Evolutionary conservation across 2,113 vertebrate genomes (phyloP), one percentile per base, ranked within the genome.

Genomic region (Zingel zingel): DNA sequence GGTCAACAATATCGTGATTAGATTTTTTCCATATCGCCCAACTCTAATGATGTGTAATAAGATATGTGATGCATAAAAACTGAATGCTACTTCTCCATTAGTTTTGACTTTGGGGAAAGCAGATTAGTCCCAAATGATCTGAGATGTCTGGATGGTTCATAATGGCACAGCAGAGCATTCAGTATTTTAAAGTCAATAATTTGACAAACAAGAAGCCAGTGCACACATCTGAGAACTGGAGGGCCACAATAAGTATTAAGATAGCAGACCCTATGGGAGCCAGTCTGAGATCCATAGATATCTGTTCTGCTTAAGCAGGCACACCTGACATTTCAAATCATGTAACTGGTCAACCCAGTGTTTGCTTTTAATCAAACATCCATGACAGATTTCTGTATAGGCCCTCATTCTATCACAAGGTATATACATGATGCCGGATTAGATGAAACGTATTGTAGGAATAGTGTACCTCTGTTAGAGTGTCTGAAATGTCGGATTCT

Each of bases 321-420:
- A 23, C 23, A 47, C 15, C 12, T 81, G 67, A 56, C 27, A 63
- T 77, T 82, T 86, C 15, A 45, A 11, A 61, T 67, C 19, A 30
- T 21, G 47, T 33, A 6, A 23, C 33, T 48, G 64, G 13, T 63
- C 64, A 68, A 14, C 6, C 5, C 30, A 6, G 5, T 39, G 11
- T 54, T 47, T 54, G 27, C n/a, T 11, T 65, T 72, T 0, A 36
- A 47, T 16, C 12, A 39, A 53, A 54, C 36, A 39, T 66, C 15
- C 0, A 21, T 23, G 12, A 5, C 5, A 6, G 2, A 23, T 71
- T 21, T 16, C 13, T 47, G 5, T 19, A 16, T 7, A 1, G 50
- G 18, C 54, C 51, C 48, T 74, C 6, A 15, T 30, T 33, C 6
- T 54, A n/a, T 27, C 66, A 30, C n/a, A 36, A 15, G 2, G 5